These are phyloP conservation scores for Labia minor DNA, from an alignment of 2,888 invertebrate species.

Conservation along the genomic window DNA sequence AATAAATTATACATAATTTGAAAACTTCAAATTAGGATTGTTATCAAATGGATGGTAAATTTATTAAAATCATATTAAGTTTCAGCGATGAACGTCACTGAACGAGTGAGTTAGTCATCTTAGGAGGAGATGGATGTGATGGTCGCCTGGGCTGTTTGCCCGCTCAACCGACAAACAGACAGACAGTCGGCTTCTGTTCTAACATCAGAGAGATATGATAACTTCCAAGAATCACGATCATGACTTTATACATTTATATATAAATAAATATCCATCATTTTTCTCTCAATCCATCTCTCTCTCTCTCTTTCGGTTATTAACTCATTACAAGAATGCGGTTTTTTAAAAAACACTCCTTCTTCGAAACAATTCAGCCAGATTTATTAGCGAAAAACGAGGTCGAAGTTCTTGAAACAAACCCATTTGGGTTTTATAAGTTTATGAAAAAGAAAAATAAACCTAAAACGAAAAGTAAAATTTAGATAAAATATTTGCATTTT, in stretches of 20 bases:
- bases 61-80: too few relatives aligned
- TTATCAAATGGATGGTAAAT: too few relatives aligned
- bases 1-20: too few relatives aligned
- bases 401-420: neutral
- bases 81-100: too few relatives aligned
- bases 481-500: too few relatives aligned
- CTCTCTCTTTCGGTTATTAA: neutral
- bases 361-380: neutral
- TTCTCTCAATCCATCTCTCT: too few relatives aligned
- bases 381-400: neutral
- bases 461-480: neutral
- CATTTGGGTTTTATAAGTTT: neutral
- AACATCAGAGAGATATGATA: slow-evolving; percentile 13
- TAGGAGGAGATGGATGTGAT: too few relatives aligned
- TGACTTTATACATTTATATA: slow-evolving; percentile 3
- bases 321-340: neutral
- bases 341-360: neutral
- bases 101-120: too few relatives aligned
- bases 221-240: slow-evolving; percentile 2
- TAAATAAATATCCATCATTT: slow-evolving; percentile 4
- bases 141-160: too few relatives aligned
- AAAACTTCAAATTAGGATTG: too few relatives aligned
- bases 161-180: neutral
- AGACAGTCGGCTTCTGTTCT: slow-evolving; percentile 1
- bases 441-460: neutral